Evolutionary conservation across 2,797 vertebrate genomes (phyloP), one percentile per base, ranked within the genome.

Genomic region (Tympanoctomys barrerae): DNA sequence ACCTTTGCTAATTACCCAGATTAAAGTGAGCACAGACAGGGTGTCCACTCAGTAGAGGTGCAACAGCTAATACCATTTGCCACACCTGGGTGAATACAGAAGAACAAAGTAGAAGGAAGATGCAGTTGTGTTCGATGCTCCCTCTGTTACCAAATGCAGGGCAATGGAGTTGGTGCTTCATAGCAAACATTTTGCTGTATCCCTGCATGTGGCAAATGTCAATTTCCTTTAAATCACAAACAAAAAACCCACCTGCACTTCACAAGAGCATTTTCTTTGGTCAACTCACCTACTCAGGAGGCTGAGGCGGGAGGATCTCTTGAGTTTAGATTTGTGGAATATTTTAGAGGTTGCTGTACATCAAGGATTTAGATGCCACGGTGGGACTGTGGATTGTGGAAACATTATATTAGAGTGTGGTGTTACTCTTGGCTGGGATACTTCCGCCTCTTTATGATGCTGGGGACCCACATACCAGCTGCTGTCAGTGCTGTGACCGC

Each of bases 161-260:
- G 89, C 33, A 87, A 94, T 26, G 26, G 31, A 71, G 33, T 3
- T 36, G 62, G 22, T 83, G 31, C 8, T 92, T 92, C 79, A 16
- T 68, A 18, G 59, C 86, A 93, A 70, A 57, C 49, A 79, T 21
- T 71, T 91, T 87, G 39, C 61, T 84, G 0, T 87, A 90, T 92
- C 21, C 21, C n/a, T 22, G 0, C 0, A 68, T 57, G 71, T 68
- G 49, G 87, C 61, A 94, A 89, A 49, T 95, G 36, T 80, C 61
- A 85, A 2, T 70, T 94, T 24, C 26, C 91, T 31, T 95, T 78
- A 84, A 39, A 71, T 87, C 26, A 88, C 36, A 94, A 91, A 91
- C 19, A 91, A 73, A 54, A n/a, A 70, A 93, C 80, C 66, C 36
- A 86, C 61, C 10, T 62, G 11, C 77, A 61, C 84, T 94, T 91